phyloP scores from a whole-genome alignment of 2,888 invertebrate genomes.

The Phragmatobia fuliginosa region DNA sequence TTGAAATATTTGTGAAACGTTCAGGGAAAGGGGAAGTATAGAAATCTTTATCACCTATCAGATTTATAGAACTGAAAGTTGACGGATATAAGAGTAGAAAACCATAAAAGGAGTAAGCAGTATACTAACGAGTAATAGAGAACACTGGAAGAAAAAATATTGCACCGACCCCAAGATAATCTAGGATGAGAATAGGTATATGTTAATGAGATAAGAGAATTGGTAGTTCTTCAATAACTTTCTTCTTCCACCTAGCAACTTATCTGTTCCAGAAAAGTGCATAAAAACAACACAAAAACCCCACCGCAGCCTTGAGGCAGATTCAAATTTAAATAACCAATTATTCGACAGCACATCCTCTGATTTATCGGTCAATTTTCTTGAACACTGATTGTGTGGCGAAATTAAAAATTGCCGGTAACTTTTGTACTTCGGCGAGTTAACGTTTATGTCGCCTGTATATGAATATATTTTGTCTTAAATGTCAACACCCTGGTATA shows the following conservation, averaged over 20 bases:
- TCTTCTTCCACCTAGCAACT: background rate
- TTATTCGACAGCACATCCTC: conserved; percentile 47
- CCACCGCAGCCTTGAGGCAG: conserved; percentile 39
- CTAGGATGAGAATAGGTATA: no score
- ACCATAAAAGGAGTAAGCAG: no score
- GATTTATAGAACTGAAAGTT: no score
- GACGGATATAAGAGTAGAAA: no score
- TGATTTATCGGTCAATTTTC: conserved; percentile 63
- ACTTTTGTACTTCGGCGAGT: conserved; percentile 35
- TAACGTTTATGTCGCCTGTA: conserved; percentile 28
- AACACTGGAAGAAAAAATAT: no score
- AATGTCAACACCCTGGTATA: conserved; percentile 38
- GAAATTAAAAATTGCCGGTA: conserved; percentile 57
- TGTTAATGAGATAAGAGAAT: background rate
- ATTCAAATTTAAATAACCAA: conserved; percentile 62
- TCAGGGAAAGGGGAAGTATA: no score
- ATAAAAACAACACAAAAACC: conserved; percentile 35
- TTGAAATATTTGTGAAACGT: no score
- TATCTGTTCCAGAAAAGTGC: conserved; percentile 4
- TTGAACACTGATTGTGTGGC: conserved; percentile 58
- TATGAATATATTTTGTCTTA: conserved; percentile 36
- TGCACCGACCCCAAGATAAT: no score
- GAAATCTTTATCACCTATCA: no score
- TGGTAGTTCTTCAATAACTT: background rate
- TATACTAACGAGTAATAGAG: no score